Base-by-base conservation (phyloP, 2,797 vertebrate genomes). In the Clamator glandarius region DNA sequence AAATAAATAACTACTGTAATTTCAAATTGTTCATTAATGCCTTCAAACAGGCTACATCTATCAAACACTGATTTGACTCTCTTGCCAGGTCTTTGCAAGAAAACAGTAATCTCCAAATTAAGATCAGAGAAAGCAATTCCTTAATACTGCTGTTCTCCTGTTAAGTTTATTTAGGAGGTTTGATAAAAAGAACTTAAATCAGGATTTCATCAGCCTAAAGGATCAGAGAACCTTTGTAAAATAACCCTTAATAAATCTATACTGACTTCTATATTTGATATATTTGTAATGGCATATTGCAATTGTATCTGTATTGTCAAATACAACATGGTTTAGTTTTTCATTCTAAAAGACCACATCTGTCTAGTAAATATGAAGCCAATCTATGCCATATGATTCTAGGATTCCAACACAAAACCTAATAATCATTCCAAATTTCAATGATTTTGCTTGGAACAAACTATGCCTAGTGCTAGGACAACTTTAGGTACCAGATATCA, bases 131-230 rank as follows among this genome's bases (percentile, higher is more conserved):
- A 91, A 96, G 79, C 76, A 96, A 93, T 92, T 90, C 51, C 44
- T 79, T 85, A 89, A 91, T 81, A 58, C 84, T 95, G 63, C 62
- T 94, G 69, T 93, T 96, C 76, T 62, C 46, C 39, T 46, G 20
- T 57, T 70, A 91, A 88, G 64, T 87, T 93, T 95, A 80, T 95
- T 96, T 88, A 92, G 73, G 68, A 94, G n/a, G 25, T 76, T 93
- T 83, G 63, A 96, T 83, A 94, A 94, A 94, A 83, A 70, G 64
- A 90, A 94, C 92, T 94, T 92, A 87, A 91, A 97, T 96, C 87
- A 87, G 46, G 52, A 82, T 91, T 90, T 96, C 79, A 93, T 87
- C 74, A 89, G 68, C 67, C 62, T 86, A 84, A 93, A 84, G 46
- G 70, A 93, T 87, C 81, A 73, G 31, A 92, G 90, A 92, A 16